Evolutionary conservation across 2,797 vertebrate species (phyloP).

Genomic region (Silurus lanzhouensis): DNA sequence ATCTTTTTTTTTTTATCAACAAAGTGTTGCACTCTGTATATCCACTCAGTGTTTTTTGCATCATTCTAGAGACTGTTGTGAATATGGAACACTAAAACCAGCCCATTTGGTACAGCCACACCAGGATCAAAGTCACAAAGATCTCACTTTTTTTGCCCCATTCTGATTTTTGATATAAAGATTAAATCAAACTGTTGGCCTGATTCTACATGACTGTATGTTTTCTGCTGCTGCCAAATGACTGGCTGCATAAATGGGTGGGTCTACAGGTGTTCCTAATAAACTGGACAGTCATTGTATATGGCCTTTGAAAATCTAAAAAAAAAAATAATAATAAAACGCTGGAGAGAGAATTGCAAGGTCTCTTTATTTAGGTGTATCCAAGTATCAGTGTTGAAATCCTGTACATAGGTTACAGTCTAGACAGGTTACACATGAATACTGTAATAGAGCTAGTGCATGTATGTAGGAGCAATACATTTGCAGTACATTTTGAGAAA

Average conservation of each 20-base stretch:
- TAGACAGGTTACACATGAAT: neutral
- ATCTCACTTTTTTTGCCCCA: neutral
- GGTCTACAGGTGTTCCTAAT: neutral
- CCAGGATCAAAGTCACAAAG: too few species aligned
- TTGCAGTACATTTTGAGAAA: neutral
- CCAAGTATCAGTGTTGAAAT: conserved; percentile 8
- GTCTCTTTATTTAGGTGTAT: neutral
- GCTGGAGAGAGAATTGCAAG: neutral
- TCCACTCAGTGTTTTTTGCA: neutral
- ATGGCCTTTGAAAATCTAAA: neutral
- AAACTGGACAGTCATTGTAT: neutral
- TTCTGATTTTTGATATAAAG: neutral
- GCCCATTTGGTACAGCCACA: neutral
- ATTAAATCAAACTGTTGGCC: neutral
- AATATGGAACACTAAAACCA: neutral
- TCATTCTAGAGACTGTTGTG: neutral
- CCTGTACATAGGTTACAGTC: neutral
- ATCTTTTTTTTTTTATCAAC: too few species aligned
- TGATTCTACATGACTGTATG: neutral
- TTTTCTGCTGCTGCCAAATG: neutral
- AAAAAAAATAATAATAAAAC: too few species aligned
- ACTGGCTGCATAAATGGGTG: neutral
- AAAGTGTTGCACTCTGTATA: too few species aligned
- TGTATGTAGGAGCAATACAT: neutral
- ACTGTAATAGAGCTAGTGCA: neutral